Evolutionary conservation across 2,113 vertebrate species (phyloP), one percentile per base, ranked within the genome.

Genomic region (Neotragus moschatus): DNA sequence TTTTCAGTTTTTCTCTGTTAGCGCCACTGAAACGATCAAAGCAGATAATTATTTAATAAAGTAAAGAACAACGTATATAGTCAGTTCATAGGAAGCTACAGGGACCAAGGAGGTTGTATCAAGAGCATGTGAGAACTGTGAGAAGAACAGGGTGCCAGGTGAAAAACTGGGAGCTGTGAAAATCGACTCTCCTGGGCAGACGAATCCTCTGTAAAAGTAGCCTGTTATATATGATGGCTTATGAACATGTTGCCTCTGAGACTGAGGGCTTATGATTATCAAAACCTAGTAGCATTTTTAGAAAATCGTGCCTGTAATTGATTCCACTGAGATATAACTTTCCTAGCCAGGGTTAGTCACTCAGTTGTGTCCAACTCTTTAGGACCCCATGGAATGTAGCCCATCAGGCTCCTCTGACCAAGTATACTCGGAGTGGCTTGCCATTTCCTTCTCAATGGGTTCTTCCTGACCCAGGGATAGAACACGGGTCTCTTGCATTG

Each of bases 11-110:
- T 92, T 43, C 39, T 55, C 19, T 87, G 21, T 94, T 84, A 82
- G 66, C n/a, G 13, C 19, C 51, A 92, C 45, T 4, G n/a, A 90
- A 92, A 82, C 10, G 25, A 88, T 87, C 36, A 28, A 89, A 90
- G 60, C 49, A 88, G 11, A 75, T 92, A 33, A 82, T 94, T 95
- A 88, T 66, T 95, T 97, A 90, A 94, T 86, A 61, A 85, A 89
- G 60, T 77, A 77, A 86, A 97, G 86, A 90, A 7, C 28, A 73
- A 63, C 16, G 12, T 3, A 55, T 39, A 58, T 5, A 80, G 17
- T 58, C 28, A n/a, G 43, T 75, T 93, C 79, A 81, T 60, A 87
- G 89, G 45, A 88, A 60, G 58, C 75, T 92, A 58, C 25, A 60
- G 55, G 43, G 14, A 33, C n/a, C n/a, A 28, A 70, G 51, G 55